phyloP scores from a whole-genome alignment of 1,140 invertebrate genomes.

The Oncopeltus fasciatus region DNA sequence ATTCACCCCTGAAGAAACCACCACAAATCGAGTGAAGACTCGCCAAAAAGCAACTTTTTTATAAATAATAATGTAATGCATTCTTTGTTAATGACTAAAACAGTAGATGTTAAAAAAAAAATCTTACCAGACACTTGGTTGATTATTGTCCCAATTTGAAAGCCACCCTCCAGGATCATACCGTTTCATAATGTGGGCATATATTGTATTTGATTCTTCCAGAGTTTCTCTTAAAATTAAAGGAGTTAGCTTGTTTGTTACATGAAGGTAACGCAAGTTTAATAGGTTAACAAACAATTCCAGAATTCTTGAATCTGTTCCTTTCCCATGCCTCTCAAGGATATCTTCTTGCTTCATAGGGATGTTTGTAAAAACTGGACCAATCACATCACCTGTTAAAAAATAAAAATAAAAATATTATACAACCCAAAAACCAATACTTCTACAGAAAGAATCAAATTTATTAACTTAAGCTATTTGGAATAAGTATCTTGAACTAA shows the following conservation, averaged over 20 bases:
- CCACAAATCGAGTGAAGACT: too few species aligned
- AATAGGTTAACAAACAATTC: constrained; percentile 44
- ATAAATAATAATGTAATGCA: too few species aligned
- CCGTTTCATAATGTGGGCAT: constrained; percentile 32
- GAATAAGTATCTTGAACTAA: too few species aligned
- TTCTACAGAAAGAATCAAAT: too few species aligned
- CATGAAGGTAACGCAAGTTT: constrained; percentile 41
- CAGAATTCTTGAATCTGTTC: constrained; percentile 38
- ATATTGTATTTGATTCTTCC: constrained; percentile 33
- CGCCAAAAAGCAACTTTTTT: too few species aligned
- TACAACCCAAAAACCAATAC: neutral
- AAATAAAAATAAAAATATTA: constrained; percentile 7
- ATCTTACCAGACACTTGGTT: constrained; percentile 36
- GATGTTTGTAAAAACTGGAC: constrained; percentile 30
- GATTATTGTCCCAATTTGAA: constrained; percentile 32
- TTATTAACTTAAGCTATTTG: too few species aligned
- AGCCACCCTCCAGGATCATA: constrained; percentile 32
- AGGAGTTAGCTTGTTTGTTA: constrained; percentile 38
- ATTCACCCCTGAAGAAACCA: too few species aligned
- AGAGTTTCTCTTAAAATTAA: constrained; percentile 28
- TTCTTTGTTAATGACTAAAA: too few species aligned
- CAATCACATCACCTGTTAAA: constrained; percentile 40
- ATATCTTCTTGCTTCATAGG: constrained; percentile 25
- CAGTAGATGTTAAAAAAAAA: too few species aligned
- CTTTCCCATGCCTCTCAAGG: constrained; percentile 28